These are phyloP conservation scores for Laticauda laticaudata DNA, from an alignment of 2,113 vertebrate species.

Conservation along the genomic window DNA sequence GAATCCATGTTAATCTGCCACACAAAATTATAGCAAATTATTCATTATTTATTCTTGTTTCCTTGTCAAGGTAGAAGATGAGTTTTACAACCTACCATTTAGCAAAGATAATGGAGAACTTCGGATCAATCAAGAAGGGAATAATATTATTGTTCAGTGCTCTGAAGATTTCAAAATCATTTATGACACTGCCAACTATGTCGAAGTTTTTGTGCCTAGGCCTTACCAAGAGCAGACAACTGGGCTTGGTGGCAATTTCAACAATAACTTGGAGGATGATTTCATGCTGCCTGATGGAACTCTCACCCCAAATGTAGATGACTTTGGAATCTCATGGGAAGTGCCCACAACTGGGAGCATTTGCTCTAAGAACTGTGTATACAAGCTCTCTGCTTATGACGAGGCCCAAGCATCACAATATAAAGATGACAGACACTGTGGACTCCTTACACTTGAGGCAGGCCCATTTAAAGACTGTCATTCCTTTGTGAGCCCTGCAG, in stretches of 20 bases:
- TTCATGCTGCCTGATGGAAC: conserved; percentile 27
- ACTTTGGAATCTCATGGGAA: conserved; percentile 46
- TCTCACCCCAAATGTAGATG: background rate
- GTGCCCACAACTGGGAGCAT: conserved; percentile 2
- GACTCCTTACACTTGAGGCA: conserved; percentile 12
- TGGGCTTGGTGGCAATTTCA: conserved; percentile 56
- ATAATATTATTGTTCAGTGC: conserved; percentile 61
- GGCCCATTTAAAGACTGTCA: conserved; percentile 62
- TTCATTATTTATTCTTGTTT: background rate
- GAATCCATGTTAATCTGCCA: background rate
- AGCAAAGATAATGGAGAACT: conserved; percentile 37
- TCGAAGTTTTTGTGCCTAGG: conserved; percentile 57
- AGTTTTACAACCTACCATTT: conserved; percentile 12
- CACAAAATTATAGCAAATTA: background rate
- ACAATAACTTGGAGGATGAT: conserved; percentile 42
- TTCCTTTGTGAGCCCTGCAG: conserved; percentile 36
- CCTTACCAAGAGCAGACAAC: conserved; percentile 19
- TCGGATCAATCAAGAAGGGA: conserved; percentile 62
- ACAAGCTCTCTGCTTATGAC: background rate
- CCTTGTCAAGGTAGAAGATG: conserved; percentile 53
- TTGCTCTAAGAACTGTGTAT: conserved; percentile 33
- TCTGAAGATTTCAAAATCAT: conserved; percentile 66
- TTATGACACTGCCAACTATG: conserved; percentile 68
- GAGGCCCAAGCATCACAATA: background rate
- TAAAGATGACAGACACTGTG: background rate